phyloP scores from a whole-genome alignment of 1,140 invertebrate genomes.

The Zaprionus vittiger region DNA sequence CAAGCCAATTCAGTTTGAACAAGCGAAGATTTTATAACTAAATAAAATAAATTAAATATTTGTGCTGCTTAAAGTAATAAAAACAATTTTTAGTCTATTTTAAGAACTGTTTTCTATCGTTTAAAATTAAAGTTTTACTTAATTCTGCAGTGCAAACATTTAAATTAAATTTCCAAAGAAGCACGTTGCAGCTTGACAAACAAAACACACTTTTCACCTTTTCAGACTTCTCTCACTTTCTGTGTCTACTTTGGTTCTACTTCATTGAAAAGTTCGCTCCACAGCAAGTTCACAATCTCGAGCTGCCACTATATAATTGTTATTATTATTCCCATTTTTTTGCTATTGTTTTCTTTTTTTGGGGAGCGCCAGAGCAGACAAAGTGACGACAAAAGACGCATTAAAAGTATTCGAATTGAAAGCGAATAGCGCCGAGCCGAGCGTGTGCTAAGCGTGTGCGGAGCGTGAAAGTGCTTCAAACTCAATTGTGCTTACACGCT shows the following conservation, averaged over 20 bases:
- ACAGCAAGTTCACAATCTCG: not conserved
- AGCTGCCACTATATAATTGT: not conserved
- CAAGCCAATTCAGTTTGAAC: not conserved
- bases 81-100: not conserved
- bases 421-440: constrained; percentile 11
- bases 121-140: not conserved
- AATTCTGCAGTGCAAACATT: not conserved
- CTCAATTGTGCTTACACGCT: constrained; percentile 73
- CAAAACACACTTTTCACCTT: not conserved
- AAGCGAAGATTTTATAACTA: not conserved
- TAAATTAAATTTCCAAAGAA: not conserved
- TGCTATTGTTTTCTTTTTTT: constrained; percentile 16
- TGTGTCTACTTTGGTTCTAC: not conserved
- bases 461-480: constrained; percentile 63
- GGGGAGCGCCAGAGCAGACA: constrained; percentile 56
- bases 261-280: not conserved
- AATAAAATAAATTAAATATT: not conserved
- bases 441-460: constrained; percentile 28
- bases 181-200: not conserved
- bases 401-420: constrained; percentile 40
- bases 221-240: not conserved
- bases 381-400: constrained; percentile 71
- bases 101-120: not conserved
- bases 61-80: not conserved
- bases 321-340: constrained; percentile 25